Evolutionary conservation across 35 echinoderm and acorn worm genomes (phyloP).

Genomic region (Anneissia japonica): DNA sequence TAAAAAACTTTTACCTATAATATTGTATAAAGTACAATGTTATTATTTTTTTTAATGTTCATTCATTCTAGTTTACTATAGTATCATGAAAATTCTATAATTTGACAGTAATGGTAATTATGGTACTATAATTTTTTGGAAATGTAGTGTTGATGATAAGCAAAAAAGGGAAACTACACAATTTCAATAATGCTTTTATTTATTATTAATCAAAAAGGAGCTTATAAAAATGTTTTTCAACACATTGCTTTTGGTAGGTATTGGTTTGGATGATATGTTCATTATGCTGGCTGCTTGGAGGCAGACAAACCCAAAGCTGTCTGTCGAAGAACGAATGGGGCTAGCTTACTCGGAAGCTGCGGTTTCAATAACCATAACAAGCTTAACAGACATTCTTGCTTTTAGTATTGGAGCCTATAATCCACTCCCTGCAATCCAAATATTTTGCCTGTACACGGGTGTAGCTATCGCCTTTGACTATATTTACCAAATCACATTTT

Average conservation of each 20-base stretch:
- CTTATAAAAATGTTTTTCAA: too few species aligned
- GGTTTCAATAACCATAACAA: constrained; percentile 95
- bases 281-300: constrained; percentile 98
- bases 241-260: constrained; percentile 58
- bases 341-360: constrained; percentile 82
- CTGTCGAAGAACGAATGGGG: constrained; percentile 82
- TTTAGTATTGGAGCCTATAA: constrained; percentile 83
- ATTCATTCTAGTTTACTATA: too few species aligned
- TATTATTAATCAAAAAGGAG: too few species aligned
- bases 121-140: too few species aligned
- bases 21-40: too few species aligned
- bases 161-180: too few species aligned
- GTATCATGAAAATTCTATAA: too few species aligned
- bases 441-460: constrained; percentile 83
- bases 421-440: constrained; percentile 56
- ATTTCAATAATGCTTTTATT: too few species aligned
- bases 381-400: constrained; percentile 78
- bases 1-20: too few species aligned
- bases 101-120: too few species aligned
- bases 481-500: constrained; percentile 95
- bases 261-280: constrained; percentile 99
- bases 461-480: constrained; percentile 94
- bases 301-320: constrained; percentile 51
- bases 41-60: too few species aligned
- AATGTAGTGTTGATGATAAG: too few species aligned